These are phyloP conservation scores for Thalpophila matura DNA, from an alignment of 2,888 invertebrate species.

Conservation along the genomic window DNA sequence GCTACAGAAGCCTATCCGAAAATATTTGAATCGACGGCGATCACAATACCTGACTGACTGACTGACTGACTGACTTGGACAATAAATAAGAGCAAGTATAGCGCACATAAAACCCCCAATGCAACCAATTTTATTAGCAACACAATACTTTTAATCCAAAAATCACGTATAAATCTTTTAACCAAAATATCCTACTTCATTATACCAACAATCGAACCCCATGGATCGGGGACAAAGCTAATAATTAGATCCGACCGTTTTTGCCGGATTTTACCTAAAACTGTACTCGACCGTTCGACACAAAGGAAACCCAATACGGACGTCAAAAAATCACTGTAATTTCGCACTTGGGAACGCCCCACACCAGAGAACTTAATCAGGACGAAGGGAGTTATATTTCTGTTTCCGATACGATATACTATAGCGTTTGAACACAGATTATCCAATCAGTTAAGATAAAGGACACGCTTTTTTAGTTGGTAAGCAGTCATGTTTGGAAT, in stretches of 20 bases:
- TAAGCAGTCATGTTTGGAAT: constrained; percentile 63
- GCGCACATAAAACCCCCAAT: constrained; percentile 18
- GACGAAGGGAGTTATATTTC: constrained; percentile 85
- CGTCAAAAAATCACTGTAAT: constrained; percentile 89
- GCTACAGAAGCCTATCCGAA: too few species aligned
- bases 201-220: constrained; percentile 68
- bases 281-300: constrained; percentile 66
- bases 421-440: constrained; percentile 90
- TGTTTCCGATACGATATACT: constrained; percentile 90
- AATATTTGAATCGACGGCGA: too few species aligned
- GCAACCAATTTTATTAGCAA: constrained; percentile 62
- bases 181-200: constrained; percentile 72
- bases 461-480: constrained; percentile 86
- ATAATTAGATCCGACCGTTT: constrained; percentile 86
- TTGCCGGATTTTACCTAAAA: constrained; percentile 86
- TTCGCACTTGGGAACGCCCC: constrained; percentile 82
- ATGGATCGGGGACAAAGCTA: constrained; percentile 78
- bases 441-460: constrained; percentile 91
- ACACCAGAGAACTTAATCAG: constrained; percentile 87
- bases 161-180: constrained; percentile 78
- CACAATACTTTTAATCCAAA: constrained; percentile 73
- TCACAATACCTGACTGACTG: too few species aligned
- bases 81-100: too few species aligned
- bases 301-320: constrained; percentile 83
- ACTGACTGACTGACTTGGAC: too few species aligned